Base-by-base conservation (phyloP, 2,797 vertebrate species). In the Remorina albescens region DNA sequence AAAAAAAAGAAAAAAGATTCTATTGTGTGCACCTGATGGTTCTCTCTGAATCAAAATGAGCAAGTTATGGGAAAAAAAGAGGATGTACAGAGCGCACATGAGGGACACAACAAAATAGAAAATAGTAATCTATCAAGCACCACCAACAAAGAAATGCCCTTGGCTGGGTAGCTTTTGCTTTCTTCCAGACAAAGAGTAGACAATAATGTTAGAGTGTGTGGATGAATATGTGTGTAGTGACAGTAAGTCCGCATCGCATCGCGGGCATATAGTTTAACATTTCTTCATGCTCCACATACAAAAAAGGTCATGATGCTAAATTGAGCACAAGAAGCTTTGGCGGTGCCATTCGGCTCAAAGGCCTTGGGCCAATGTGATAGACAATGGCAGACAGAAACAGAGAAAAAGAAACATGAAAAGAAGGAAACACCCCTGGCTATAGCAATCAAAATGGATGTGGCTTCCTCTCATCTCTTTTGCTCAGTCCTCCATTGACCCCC, bases 271-370 rank as follows among this genome's bases (percentile, higher is more conserved):
- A 67, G 67, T 75, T 70, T 76, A 81, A 81, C 78, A 76, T 90
- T 85, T 88, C 85, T 91, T 92, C 82, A 89, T 84, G 89, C 84
- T 90, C 86, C 83, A 88, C 74, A 91, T 90, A 89, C 80, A 89
- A 85, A 90, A 91, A 87, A 89, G 91, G 91, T 94, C 89, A 92
- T 73, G 76, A 89, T 84, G 88, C 89, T 85, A 89, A 94, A 93
- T 90, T 72, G 85, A 88, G 85, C 83, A 85, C 80, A 50, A 86
- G 86, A 71, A 78, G 81, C 80, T 90, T 83, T 69, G 62, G 81
- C 36, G 66, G 79, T 53, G 63, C 32, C 58, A 85, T 82, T 85
- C 53, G 36, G 80, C 81, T 65, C 67, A 10, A 59, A 59, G 82
- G 85, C 85, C 80, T 26, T 2, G 26, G 71, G 80, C 82, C 83